Conservation (phyloP, 2,888 invertebrate genomes). For the Tryphoninae sp. region DNA sequence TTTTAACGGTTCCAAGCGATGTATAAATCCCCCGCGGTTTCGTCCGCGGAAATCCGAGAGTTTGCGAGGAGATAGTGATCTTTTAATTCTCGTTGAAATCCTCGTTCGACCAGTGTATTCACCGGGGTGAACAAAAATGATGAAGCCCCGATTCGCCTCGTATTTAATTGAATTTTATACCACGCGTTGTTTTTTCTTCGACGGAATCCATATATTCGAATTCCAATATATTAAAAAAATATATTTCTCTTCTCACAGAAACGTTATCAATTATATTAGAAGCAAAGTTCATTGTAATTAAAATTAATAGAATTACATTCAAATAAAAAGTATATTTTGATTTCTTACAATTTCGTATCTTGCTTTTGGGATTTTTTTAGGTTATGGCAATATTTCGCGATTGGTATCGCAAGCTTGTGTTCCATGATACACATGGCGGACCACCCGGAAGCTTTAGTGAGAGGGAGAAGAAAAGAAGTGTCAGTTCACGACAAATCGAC, state of each 20-base stretch:
- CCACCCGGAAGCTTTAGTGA: slow-evolving; percentile 26
- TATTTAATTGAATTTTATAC: too few relatives aligned
- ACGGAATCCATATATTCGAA: too few relatives aligned
- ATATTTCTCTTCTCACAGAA: too few relatives aligned
- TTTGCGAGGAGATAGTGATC: slow-evolving; percentile 32
- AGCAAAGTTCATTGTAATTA: too few relatives aligned
- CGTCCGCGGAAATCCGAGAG: not conserved
- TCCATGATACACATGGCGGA: not conserved
- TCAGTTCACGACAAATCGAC: slow-evolving; percentile 60
- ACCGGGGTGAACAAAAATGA: not conserved
- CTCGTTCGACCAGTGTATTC: slow-evolving; percentile 16
- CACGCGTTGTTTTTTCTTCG: too few relatives aligned
- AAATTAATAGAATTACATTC: not conserved
- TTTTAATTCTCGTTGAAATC: slow-evolving; percentile 37
- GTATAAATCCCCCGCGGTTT: slow-evolving; percentile 8
- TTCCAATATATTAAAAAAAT: too few relatives aligned
- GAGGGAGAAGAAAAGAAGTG: slow-evolving; percentile 44
- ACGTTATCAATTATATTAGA: too few relatives aligned
- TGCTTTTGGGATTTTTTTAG: too few relatives aligned
- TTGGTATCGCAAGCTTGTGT: slow-evolving; percentile 37
- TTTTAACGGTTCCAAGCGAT: not conserved
- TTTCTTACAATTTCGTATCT: not conserved
- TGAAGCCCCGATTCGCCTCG: not conserved
- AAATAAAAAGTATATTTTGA: not conserved
- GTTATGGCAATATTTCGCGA: slow-evolving; percentile 13